These are phyloP conservation scores for Oreochromis spilurus DNA, from an alignment of 2,113 vertebrate genomes.

Conservation along the genomic window DNA sequence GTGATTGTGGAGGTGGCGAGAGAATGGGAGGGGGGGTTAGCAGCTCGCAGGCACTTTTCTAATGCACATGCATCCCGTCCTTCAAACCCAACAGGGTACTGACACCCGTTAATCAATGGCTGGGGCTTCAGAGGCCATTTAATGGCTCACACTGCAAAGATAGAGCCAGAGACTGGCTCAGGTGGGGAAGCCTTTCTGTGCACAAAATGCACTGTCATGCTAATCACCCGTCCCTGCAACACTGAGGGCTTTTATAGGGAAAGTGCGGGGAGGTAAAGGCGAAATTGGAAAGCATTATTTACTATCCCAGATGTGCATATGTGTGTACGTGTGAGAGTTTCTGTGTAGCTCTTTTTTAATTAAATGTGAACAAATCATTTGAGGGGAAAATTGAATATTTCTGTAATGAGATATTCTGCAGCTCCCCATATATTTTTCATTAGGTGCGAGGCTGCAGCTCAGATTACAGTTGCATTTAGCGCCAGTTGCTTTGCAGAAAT, in stretches of 20 bases:
- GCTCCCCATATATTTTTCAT: constrained; percentile 23
- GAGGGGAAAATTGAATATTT: constrained; percentile 36
- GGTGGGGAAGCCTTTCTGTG: constrained; percentile 17
- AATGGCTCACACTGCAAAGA: constrained; percentile 38
- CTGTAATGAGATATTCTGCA: constrained; percentile 34
- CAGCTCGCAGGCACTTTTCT: constrained; percentile 15
- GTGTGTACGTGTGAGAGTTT: constrained; percentile 7
- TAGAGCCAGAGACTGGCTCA: background rate
- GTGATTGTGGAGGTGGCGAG: background rate
- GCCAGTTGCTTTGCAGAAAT: constrained; percentile 11
- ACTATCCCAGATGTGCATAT: background rate
- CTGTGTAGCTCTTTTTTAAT: constrained; percentile 35
- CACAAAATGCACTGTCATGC: constrained; percentile 61
- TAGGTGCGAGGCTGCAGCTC: constrained; percentile 3
- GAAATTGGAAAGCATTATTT: constrained; percentile 23
- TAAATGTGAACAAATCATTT: constrained; percentile 50
- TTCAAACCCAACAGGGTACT: constrained; percentile 24
- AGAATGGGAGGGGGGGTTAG: background rate
- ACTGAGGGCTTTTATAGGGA: constrained; percentile 24
- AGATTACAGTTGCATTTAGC: constrained; percentile 24
- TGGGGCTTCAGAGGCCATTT: constrained; percentile 41
- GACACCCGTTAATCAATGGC: constrained; percentile 56
- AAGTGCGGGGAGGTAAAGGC: constrained; percentile 2
- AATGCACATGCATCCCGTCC: constrained; percentile 13
- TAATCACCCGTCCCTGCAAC: constrained; percentile 35